Conservation (phyloP, 2,888 invertebrate genomes). For the Lycocerus yunnanus region DNA sequence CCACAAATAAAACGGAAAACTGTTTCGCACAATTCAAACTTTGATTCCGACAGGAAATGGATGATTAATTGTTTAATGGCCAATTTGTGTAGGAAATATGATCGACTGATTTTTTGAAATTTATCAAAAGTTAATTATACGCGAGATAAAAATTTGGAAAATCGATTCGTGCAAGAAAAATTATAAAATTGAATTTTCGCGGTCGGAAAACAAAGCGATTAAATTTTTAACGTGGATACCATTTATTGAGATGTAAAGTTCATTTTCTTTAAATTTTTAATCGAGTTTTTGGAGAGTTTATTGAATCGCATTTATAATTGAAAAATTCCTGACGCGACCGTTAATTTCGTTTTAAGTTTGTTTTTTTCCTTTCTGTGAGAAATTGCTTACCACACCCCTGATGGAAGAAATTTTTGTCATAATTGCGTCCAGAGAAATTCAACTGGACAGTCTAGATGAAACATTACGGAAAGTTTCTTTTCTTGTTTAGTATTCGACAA, state of each 20-base stretch:
- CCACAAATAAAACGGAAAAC: background rate
- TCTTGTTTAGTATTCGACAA: background rate
- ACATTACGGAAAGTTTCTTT: background rate
- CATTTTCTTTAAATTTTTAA: background rate
- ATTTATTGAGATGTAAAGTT: background rate
- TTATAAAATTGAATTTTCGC: background rate
- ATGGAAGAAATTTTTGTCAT: background rate
- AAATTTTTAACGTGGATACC: background rate
- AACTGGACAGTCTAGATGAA: background rate
- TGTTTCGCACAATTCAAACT: background rate
- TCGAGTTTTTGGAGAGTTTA: background rate
- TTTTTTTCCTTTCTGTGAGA: background rate
- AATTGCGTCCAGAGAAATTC: background rate
- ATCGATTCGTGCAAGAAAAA: background rate
- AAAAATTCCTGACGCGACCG: background rate
- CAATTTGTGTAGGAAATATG: background rate
- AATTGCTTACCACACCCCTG: background rate
- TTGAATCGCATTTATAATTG: background rate
- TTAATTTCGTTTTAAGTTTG: background rate
- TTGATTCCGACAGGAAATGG: conserved; percentile 1
- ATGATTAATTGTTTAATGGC: conserved; percentile 1
- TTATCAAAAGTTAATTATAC: background rate
- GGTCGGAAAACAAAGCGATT: background rate
- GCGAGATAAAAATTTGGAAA: background rate
- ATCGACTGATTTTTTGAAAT: background rate